These are phyloP conservation scores for Dendrocincla fuliginosa DNA, from an alignment of 2,797 vertebrate species.

Conservation along the genomic window DNA sequence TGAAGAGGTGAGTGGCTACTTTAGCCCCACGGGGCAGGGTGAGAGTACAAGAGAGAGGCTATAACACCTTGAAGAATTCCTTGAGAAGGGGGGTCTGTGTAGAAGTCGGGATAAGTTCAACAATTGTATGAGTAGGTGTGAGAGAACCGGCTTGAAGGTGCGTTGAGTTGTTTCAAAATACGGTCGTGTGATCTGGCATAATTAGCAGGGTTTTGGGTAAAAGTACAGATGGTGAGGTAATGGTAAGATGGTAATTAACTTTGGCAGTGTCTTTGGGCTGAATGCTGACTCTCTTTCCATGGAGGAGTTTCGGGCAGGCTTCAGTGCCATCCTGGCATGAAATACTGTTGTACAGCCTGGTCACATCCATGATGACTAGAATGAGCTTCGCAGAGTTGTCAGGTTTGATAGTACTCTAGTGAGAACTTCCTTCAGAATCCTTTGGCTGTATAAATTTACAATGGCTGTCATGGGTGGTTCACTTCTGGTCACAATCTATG, in stretches of 20 bases:
- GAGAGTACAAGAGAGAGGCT: background rate
- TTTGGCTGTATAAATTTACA: background rate
- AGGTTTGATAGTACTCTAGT: background rate
- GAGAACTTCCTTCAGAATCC: background rate
- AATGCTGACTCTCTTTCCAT: background rate
- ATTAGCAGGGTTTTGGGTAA: background rate
- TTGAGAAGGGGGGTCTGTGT: accelerated
- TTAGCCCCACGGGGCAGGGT: background rate
- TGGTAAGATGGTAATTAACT: no score
- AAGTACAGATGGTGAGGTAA: background rate
- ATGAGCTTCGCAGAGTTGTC: background rate
- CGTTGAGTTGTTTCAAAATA: background rate
- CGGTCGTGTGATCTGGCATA: background rate
- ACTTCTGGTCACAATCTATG: background rate
- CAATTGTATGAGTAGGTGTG: accelerated
- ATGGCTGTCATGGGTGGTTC: background rate
- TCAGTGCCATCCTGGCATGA: background rate
- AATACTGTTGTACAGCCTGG: background rate
- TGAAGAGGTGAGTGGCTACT: background rate
- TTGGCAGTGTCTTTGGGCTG: background rate
- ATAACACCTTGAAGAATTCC: background rate
- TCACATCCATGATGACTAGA: background rate
- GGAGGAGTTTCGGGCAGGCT: background rate
- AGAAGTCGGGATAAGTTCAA: background rate
- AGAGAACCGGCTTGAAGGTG: background rate